phyloP scores from a whole-genome alignment of 2,797 vertebrate genomes.

The Parotocinclus haroldoi region DNA sequence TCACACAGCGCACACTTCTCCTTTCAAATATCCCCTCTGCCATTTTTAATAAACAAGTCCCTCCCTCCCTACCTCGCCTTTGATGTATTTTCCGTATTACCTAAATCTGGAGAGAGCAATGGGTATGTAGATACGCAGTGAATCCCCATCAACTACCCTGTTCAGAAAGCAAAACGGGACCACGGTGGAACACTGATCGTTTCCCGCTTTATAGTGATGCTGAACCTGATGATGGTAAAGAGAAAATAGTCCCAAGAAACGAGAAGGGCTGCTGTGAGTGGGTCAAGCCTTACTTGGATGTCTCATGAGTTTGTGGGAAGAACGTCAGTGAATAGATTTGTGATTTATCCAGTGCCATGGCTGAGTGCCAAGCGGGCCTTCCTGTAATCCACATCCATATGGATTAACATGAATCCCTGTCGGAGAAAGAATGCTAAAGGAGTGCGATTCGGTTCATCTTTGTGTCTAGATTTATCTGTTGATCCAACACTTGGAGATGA shows the following conservation, averaged over 20 bases:
- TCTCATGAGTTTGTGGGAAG: background rate
- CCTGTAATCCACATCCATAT: no score
- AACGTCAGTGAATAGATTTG: no score
- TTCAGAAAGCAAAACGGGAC: constrained; percentile 5
- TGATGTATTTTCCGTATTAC: constrained; percentile 74
- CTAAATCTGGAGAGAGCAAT: constrained; percentile 72
- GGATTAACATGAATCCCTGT: no score
- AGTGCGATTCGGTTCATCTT: no score
- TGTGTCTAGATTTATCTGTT: no score
- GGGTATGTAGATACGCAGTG: constrained; percentile 68
- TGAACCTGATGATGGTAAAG: constrained; percentile 7
- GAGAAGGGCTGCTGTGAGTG: constrained; percentile 15
- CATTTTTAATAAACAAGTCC: constrained; percentile 56
- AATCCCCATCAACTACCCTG: constrained; percentile 53
- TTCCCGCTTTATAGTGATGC: constrained; percentile 7
- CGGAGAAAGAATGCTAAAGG: no score
- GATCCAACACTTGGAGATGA: no score
- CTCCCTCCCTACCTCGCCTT: constrained; percentile 53
- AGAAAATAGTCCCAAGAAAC: constrained; percentile 5
- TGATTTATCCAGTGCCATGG: no score
- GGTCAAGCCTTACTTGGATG: background rate
- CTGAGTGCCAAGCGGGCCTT: no score
- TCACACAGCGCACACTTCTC: constrained; percentile 70
- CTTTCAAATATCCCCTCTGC: constrained; percentile 65
- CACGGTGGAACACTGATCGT: constrained; percentile 7